Percentiles rank a stretch among this genome's conserved stretches.
phyloP scores from a whole-genome alignment of 2,888 invertebrate genomes.

The Habroteleia sp. region DNA sequence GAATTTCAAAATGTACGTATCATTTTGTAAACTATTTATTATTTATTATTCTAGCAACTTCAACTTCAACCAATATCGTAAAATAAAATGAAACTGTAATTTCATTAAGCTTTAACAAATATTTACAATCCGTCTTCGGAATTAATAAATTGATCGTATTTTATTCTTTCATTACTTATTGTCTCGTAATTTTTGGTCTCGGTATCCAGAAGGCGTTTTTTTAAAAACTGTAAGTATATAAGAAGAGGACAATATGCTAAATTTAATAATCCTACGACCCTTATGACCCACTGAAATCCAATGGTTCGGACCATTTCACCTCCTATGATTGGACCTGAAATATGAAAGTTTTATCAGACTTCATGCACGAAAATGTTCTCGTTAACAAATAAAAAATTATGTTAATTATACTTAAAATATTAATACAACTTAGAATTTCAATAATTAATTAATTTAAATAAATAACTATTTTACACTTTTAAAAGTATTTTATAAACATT shows the following conservation, averaged over 20 bases:
- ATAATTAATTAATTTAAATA: too few relatives aligned
- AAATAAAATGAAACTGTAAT: too few relatives aligned
- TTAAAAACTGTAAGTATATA: conserved; percentile 79
- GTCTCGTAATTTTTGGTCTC: conserved; percentile 72
- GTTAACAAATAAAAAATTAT: too few relatives aligned
- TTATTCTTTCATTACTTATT: conserved; percentile 65
- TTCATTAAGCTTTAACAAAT: too few relatives aligned
- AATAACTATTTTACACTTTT: too few relatives aligned
- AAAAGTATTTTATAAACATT: too few relatives aligned
- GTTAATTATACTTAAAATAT: too few relatives aligned
- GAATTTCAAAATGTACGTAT: too few relatives aligned
- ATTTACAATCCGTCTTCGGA: conserved; percentile 76
- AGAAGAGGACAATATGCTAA: conserved; percentile 87
- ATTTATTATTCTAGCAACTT: neutral
- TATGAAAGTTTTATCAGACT: conserved; percentile 6
- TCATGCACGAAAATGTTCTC: too few relatives aligned
- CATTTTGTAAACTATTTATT: too few relatives aligned
- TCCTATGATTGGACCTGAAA: conserved; percentile 87
- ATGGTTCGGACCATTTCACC: conserved; percentile 86
- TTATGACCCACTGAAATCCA: conserved; percentile 89
- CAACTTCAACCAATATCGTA: too few relatives aligned
- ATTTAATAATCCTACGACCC: conserved; percentile 87
- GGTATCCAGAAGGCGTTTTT: conserved; percentile 65
- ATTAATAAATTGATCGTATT: conserved; percentile 75
- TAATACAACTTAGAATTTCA: too few relatives aligned